Percentiles rank a stretch among this genome's conserved stretches.
Conservation (phyloP, 2,113 vertebrate genomes). For the Chamaetylas fuelleborni region DNA sequence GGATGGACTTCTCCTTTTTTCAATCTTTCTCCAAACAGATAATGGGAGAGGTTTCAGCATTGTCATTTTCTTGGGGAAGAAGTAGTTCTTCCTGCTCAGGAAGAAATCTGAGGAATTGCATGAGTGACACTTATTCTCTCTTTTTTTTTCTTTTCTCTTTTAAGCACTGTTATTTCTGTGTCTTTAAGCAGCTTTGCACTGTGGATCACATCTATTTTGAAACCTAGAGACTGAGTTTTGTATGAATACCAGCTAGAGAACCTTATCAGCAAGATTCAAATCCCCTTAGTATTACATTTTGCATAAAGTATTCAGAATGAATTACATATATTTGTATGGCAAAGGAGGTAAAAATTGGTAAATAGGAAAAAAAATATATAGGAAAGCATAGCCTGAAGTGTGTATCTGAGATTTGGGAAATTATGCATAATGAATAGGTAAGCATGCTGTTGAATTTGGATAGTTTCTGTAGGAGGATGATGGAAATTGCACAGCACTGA, state of each 20-base stretch:
- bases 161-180: constrained; percentile 1
- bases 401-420: neutral
- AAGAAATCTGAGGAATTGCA: neutral
- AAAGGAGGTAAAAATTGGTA: neutral
- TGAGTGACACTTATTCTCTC: neutral
- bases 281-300: constrained; percentile 27
- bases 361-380: neutral
- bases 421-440: neutral
- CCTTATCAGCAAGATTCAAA: constrained; percentile 31
- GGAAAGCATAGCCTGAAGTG: constrained; percentile 7
- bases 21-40: neutral
- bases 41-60: neutral
- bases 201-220: constrained; percentile 22
- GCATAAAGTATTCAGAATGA: constrained; percentile 38
- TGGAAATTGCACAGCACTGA: neutral
- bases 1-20: neutral
- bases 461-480: neutral
- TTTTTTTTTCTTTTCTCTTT: neutral
- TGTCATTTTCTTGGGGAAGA: neutral
- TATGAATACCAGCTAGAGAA: neutral
- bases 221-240: neutral
- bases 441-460: neutral
- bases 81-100: neutral
- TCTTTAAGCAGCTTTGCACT: constrained; percentile 30
- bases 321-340: constrained; percentile 17